Percentiles rank a stretch among this genome's conserved stretches.
These are phyloP conservation scores for Eremobia ochroleuca DNA, from an alignment of 2,888 invertebrate species.

Conservation along the genomic window DNA sequence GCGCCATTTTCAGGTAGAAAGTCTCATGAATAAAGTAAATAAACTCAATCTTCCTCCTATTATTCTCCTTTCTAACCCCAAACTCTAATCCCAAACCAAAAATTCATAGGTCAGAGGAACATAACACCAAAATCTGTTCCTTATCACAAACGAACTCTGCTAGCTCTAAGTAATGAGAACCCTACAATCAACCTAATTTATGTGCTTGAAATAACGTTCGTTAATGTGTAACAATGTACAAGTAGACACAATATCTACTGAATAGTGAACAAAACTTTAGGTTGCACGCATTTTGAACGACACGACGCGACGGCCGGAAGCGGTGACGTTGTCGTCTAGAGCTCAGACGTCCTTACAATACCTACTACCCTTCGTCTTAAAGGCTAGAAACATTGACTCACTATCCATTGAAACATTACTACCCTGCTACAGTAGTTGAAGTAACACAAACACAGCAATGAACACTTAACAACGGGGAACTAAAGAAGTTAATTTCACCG, in stretches of 20 bases:
- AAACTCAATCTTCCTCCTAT: not conserved
- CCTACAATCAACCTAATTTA: slow-evolving; percentile 16
- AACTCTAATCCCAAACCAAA: not conserved
- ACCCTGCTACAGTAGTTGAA: not conserved
- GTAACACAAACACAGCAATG: slow-evolving; percentile 66
- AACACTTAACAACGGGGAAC: slow-evolving; percentile 30
- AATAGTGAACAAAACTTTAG: slow-evolving; percentile 67
- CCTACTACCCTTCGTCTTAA: slow-evolving; percentile 23
- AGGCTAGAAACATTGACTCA: slow-evolving; percentile 19
- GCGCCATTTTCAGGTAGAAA: not conserved
- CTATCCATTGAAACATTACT: slow-evolving; percentile 54
- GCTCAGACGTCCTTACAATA: slow-evolving; percentile 67
- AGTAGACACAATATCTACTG: slow-evolving; percentile 19
- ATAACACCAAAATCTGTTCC: not conserved
- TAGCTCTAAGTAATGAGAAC: not conserved
- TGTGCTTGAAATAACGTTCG: slow-evolving; percentile 14
- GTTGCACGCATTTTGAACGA: slow-evolving; percentile 76
- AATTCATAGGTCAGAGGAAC: not conserved
- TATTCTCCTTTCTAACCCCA: not conserved
- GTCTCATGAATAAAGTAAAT: not conserved
- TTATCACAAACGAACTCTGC: not conserved
- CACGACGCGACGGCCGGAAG: slow-evolving; percentile 75
- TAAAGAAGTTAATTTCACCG: slow-evolving; percentile 62
- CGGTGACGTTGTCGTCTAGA: slow-evolving; percentile 80
- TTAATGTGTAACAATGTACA: slow-evolving; percentile 26